Evolutionary conservation across 2,113 vertebrate species (phyloP), one percentile per base, ranked within the genome.

Genomic region (Casuarius casuarius): DNA sequence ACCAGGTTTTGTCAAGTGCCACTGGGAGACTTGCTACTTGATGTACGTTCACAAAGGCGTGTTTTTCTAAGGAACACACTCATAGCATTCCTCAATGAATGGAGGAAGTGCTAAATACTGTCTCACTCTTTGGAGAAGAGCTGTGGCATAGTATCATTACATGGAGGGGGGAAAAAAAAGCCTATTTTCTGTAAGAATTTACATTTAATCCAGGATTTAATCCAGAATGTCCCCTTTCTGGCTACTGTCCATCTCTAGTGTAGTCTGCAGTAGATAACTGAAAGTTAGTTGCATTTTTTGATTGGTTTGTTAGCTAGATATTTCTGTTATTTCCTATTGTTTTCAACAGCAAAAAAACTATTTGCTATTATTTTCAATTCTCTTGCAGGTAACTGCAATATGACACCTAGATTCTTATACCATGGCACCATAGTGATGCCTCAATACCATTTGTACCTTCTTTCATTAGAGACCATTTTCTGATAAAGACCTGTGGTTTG

Each of bases 11-110:
- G 46, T 13, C 4, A 6, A 2, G 2, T 73, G 49, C 35, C 35
- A 38, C 33, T 42, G 38, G 46, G 63, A 92, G 46, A 7, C 16
- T 62, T 77, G 26, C 25, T 81, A 54, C 75, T 83, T 79, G 29
- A 35, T 29, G 13, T 15, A 56, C 0, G 0, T n/a, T 77, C 13
- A 77, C 3, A 0, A 46, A n/a, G 13, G 52, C 7, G 2, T 23
- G 7, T 35, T 84, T 77, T 71, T 65, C 28, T 63, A 78, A 81
- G 10, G 48, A 78, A 81, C 10, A n/a, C 6, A 20, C 9, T 59
- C 56, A 59, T 59, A 61, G 10, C 18, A 78, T 28, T 74, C 28
- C 68, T 90, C 29, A 86, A 21, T 4, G 5, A 74, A 86, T 89
- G 76, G 9, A 67, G 3, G 10, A 92, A 58, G 72, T 48, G 7